Conservation (phyloP, 2,797 vertebrate species). For the Tadarida brasiliensis region DNA sequence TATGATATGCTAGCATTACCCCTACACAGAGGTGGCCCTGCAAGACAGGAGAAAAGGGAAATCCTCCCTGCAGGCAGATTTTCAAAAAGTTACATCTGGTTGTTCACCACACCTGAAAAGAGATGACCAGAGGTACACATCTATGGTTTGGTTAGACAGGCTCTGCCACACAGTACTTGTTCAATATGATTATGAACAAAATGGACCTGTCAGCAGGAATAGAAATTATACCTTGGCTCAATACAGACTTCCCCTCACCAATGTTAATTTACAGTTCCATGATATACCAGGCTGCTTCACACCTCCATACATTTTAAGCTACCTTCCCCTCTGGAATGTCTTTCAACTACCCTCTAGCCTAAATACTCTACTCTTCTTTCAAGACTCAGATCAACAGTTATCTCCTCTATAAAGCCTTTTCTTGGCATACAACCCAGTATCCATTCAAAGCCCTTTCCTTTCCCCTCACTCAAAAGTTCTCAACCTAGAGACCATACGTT, state of each 20-base stretch:
- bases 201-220: not conserved
- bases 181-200: conserved; percentile 10
- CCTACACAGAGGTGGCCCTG: not conserved
- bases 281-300: not conserved
- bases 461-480: not conserved
- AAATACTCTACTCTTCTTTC: not conserved
- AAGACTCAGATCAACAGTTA: not conserved
- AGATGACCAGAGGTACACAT: not conserved
- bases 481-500: not conserved
- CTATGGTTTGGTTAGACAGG: not conserved
- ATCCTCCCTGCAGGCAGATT: not conserved
- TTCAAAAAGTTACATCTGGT: not conserved
- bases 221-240: not conserved
- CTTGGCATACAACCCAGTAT: not conserved
- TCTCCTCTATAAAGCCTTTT: not conserved
- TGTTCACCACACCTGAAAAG: not conserved
- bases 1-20: not conserved
- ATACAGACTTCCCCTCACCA: not conserved
- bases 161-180: not conserved
- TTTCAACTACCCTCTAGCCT: not conserved
- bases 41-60: not conserved
- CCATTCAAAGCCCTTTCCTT: not conserved
- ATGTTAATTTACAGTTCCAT: not conserved
- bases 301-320: not conserved
- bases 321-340: not conserved